Evolutionary conservation across 2,113 vertebrate species (phyloP), one percentile per base, ranked within the genome.

Genomic region (Cyanoliseus patagonus): DNA sequence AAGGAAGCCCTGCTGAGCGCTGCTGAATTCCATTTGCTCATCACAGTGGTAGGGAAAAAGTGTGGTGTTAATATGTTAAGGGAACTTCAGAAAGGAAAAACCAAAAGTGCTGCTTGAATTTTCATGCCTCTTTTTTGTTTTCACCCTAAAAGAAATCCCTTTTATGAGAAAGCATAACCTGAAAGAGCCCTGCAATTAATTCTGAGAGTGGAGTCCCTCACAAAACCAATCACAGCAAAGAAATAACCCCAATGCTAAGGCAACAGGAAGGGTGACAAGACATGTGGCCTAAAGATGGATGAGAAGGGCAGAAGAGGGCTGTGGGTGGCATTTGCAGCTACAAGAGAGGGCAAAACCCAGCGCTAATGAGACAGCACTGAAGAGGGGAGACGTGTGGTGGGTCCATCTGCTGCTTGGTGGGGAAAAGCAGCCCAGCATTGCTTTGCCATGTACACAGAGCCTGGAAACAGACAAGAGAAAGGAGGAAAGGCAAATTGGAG

Each of bases 291-390:
- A 2, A 8, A 61, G 49, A 16, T 16, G 67, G 33, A 27, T 7
- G 4, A 78, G 68, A 8, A 77, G 80, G 53, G 49, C 47, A 23
- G 59, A 23, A 17, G 31, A 33, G 8, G 68, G 64, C 61, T 51
- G 22, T 1, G 5, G 13, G 51, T 2, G 31, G 33, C 35, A 24
- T 14, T 5, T 57, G n/a, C 14, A 20, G 5, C 24, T 49, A 15
- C 24, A 24, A 7, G 31, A 35, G 23, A 53, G 49, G 67, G 59
- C 30, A 64, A 73, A 20, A 4, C 12, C 31, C 57, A 16, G 37
- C 0, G 0, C 18, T 27, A 22, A 24, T 0, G 2, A 16, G 49
- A 14, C 1, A 23, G 35, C 77, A 66, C 42, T 27, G 9, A 17
- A 28, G 44, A 8, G 0, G 7, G 23, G 49, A 62, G 61, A 30